Percentiles rank a stretch among this genome's conserved stretches.
phyloP scores from a whole-genome alignment of 37 sponge, comb jelly and placozoan species.

The Chondrilla cf. caribensis region DNA sequence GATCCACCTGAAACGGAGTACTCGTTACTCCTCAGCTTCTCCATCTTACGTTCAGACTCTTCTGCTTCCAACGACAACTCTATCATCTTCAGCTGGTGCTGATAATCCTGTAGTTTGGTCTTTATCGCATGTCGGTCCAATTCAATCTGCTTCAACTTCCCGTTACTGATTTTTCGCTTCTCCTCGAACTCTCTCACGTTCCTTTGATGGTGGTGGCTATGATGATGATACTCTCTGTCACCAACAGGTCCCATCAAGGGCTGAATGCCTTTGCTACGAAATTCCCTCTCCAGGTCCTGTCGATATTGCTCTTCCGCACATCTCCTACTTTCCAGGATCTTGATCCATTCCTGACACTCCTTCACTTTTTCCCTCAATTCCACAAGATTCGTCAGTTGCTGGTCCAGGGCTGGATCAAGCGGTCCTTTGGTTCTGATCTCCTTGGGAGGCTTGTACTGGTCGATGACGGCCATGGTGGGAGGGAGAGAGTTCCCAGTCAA shows the following conservation, averaged over 20 bases:
- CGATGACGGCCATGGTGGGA: not conserved
- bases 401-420: not conserved
- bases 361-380: constrained; percentile 29
- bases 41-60: constrained; percentile 20
- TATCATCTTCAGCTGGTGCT: constrained; percentile 27
- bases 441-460: not conserved
- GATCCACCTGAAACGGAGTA: not conserved
- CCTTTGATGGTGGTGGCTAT: constrained; percentile 34
- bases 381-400: not conserved
- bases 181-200: constrained; percentile 34
- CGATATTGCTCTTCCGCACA: not conserved
- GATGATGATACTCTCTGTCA: constrained; percentile 1
- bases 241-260: not conserved
- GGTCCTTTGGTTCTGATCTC: not conserved
- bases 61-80: constrained; percentile 9
- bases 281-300: not conserved
- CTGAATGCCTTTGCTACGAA: not conserved
- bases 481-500: constrained; percentile 26
- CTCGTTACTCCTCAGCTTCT: not conserved
- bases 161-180: constrained; percentile 5
- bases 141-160: constrained; percentile 25
- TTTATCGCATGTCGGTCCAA: constrained; percentile 17
- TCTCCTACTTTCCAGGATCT: not conserved
- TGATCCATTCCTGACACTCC: constrained; percentile 30
- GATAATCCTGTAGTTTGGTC: constrained; percentile 32